Evolutionary conservation across 2,797 vertebrate genomes (phyloP).

Genomic region (Halcyon chelicuti): DNA sequence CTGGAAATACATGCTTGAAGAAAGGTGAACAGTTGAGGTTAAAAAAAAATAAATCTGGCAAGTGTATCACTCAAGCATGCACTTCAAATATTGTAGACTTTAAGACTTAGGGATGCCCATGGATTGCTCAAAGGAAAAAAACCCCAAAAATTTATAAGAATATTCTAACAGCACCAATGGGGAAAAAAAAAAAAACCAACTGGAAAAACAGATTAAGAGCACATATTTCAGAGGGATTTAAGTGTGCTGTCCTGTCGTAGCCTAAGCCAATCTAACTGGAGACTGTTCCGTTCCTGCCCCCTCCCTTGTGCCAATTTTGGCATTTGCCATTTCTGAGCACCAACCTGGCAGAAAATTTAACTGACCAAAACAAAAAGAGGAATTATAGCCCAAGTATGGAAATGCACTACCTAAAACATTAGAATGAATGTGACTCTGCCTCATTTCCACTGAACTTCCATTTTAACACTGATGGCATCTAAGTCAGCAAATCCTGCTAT

Average conservation of each 20-base stretch:
- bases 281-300: not conserved
- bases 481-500: not conserved
- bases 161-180: not conserved
- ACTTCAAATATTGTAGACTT: not conserved
- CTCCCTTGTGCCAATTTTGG: not conserved
- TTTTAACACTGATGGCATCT: not conserved
- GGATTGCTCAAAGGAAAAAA: not conserved
- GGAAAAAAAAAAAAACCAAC: not conserved
- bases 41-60: not conserved
- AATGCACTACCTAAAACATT: not conserved
- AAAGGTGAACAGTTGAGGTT: not conserved
- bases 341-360: not conserved
- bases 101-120: not conserved
- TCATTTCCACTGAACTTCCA: not conserved
- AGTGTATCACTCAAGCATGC: not conserved
- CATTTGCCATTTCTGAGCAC: not conserved
- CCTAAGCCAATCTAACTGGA: not conserved
- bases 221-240: not conserved
- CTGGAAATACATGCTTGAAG: not conserved
- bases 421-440: not conserved
- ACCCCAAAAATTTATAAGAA: not conserved
- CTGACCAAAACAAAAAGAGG: not conserved
- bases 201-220: not conserved
- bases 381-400: not conserved
- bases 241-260: not conserved